Evolutionary conservation across 92 coral and sea anemone genomes (phyloP), one percentile per base, ranked within the genome.

Genomic region (Zoanthus gigantus): DNA sequence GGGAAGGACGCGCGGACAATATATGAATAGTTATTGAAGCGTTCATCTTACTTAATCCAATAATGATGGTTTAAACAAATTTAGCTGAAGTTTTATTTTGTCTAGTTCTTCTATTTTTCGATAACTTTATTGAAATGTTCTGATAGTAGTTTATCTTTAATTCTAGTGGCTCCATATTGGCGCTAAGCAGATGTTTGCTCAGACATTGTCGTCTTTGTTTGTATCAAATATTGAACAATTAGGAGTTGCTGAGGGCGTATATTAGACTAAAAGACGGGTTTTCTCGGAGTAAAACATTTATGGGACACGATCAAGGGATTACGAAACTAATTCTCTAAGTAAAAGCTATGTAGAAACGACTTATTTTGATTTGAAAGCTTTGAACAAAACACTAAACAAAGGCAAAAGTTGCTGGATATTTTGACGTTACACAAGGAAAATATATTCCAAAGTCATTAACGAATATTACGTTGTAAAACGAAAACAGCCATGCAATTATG

Each of bases 141-240:
- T 63, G n/a, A 63, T 16, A n/a, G 69, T n/a, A 63, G 6, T 63
- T n/a, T 63, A 63, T n/a, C 69, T 63, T n/a, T 16, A n/a, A 29
- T 63, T 63, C 69, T 63, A 63, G 28, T 63, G 69, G 69, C 69
- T 63, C 69, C 69, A 45, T 11, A 66, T 42, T 81, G 74, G 65
- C 31, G 45, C 61, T 47, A 30, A 67, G 74, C n/a, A 44, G 15
- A n/a, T 81, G 75, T 81, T 81, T 81, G 63, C 58, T 81, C 45
- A 28, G 23, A 81, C 46, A 67, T 45, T 63, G 34, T 79, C 14
- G 31, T 30, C 57, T 16, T 63, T 63, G 84, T 34, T 46, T 37
- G 47, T 3, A 47, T 10, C 48, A 10, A 78, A 28, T 17, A 45
- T 63, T 63, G 69, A n/a, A 29, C 69, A 63, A 63, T 63, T 63